These are phyloP conservation scores for Rhopalosiphum padi DNA, from an alignment of 1,140 invertebrate species.

Conservation along the genomic window DNA sequence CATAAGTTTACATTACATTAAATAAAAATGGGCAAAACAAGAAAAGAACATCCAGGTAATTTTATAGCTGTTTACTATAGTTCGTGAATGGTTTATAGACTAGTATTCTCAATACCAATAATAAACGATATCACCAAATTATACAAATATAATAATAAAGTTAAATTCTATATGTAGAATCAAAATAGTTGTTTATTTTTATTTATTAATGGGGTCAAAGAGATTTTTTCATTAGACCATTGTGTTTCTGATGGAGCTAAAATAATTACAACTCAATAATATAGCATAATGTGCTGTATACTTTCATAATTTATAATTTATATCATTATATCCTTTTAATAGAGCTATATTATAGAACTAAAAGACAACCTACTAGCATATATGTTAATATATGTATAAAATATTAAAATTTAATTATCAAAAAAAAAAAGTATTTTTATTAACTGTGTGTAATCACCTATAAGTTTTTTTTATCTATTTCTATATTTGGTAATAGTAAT, in stretches of 20 bases:
- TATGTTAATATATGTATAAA: neutral
- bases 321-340: neutral
- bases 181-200: neutral
- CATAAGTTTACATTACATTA: neutral
- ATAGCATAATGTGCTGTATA: neutral
- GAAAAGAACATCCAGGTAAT: slow-evolving; percentile 50
- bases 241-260: neutral
- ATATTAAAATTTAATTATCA: neutral
- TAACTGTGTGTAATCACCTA: neutral
- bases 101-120: neutral
- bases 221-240: neutral
- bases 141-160: neutral
- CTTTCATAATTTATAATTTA: neutral
- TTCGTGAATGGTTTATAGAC: neutral
- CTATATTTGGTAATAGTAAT: neutral
- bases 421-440: neutral
- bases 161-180: neutral
- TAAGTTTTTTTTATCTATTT: neutral
- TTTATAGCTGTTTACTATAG: neutral
- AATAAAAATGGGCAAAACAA: slow-evolving; percentile 42
- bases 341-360: neutral
- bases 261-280: no score
- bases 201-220: neutral
- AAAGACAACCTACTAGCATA: neutral
- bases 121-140: neutral